Evolutionary conservation across 2,797 vertebrate species (phyloP).

Genomic region (Poecilia velifera): DNA sequence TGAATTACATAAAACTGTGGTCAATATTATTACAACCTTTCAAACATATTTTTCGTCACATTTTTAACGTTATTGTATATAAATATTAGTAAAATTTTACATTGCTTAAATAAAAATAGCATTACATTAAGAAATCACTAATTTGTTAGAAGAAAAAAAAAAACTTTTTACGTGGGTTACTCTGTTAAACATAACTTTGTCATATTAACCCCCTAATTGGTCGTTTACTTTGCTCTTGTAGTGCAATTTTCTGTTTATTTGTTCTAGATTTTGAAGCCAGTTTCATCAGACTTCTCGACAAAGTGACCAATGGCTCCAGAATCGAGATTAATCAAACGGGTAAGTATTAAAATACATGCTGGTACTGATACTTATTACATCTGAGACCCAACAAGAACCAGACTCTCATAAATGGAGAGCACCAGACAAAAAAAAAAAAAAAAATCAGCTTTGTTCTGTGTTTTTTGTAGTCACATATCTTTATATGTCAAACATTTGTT

Average conservation of each 20-base stretch:
- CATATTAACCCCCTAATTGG: neutral
- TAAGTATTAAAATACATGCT: constrained; percentile 58
- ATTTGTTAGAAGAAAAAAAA: neutral
- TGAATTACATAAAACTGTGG: neutral
- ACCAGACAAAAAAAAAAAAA: neutral
- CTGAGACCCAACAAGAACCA: neutral
- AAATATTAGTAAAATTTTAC: neutral
- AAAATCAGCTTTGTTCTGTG: neutral
- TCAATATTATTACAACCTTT: neutral
- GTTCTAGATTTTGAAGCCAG: constrained; percentile 95
- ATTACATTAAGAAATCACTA: neutral
- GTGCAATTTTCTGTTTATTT: neutral
- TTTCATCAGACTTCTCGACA: constrained; percentile 94
- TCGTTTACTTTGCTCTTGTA: neutral
- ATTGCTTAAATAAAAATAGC: neutral
- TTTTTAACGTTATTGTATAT: neutral
- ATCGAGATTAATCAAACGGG: constrained; percentile 99
- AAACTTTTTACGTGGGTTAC: too few relatives aligned
- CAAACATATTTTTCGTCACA: neutral
- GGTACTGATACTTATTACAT: too few relatives aligned
- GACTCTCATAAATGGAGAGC: neutral
- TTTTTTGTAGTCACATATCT: neutral
- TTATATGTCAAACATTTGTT: neutral
- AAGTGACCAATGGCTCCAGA: constrained; percentile 94
- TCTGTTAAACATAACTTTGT: neutral